These are phyloP conservation scores for Neoaliturus tenellus DNA, from an alignment of 2,888 invertebrate genomes.

Conservation along the genomic window DNA sequence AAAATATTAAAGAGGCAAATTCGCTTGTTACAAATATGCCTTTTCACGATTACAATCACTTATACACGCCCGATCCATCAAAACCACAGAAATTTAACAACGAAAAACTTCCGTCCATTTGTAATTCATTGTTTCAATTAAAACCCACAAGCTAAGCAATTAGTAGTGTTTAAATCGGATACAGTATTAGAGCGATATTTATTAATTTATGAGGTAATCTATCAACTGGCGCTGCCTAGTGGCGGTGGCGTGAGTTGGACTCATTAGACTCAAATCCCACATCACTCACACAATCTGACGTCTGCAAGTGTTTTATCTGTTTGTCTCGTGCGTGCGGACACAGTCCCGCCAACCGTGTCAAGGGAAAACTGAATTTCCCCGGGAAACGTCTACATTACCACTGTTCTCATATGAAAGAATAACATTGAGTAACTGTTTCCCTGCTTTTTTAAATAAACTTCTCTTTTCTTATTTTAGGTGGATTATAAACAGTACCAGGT, in stretches of 20 bases:
- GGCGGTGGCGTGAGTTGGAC: background rate
- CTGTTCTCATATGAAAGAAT: no score
- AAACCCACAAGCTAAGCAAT: background rate
- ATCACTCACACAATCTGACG: constrained; percentile 43
- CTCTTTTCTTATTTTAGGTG: no score
- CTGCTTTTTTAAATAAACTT: no score
- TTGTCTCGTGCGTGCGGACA: background rate
- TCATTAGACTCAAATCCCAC: background rate
- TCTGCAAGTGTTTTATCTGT: constrained; percentile 36
- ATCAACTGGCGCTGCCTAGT: background rate
- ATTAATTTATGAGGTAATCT: constrained; percentile 22
- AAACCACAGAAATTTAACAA: background rate
- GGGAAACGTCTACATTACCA: background rate
- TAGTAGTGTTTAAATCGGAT: background rate
- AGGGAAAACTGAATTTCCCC: constrained; percentile 18
- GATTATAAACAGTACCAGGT: no score
- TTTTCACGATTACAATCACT: background rate
- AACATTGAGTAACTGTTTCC: no score
- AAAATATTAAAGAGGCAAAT: no score
- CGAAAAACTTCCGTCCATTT: background rate
- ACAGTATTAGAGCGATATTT: background rate
- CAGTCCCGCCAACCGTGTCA: background rate
- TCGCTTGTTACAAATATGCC: no score
- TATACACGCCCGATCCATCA: background rate
- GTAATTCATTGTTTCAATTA: constrained; percentile 13